Conservation (phyloP, 2,888 invertebrate genomes). For the Pyrgus malvae region DNA sequence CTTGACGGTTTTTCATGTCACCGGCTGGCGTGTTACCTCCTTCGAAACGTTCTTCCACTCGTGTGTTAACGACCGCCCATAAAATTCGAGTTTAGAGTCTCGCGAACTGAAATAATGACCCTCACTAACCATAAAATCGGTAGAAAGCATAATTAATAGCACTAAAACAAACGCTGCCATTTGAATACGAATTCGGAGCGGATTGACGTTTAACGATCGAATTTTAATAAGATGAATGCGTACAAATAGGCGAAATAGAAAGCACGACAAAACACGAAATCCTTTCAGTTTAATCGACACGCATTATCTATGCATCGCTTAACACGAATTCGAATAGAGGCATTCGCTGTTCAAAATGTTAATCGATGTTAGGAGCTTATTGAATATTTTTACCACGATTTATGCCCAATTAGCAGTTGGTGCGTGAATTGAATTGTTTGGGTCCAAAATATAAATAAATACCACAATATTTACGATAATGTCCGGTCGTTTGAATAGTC, state of each 20-base stretch:
- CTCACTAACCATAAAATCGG: slow-evolving; percentile 20
- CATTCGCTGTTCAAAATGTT: slow-evolving; percentile 67
- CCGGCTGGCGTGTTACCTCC: slow-evolving; percentile 62
- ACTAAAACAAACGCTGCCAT: slow-evolving; percentile 35
- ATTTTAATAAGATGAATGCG: slow-evolving; percentile 42
- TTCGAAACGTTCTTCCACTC: slow-evolving; percentile 47
- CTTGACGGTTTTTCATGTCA: slow-evolving; percentile 65
- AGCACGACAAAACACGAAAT: slow-evolving; percentile 49
- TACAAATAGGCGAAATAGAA: slow-evolving; percentile 36
- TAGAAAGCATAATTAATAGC: slow-evolving; percentile 27
- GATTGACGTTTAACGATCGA: slow-evolving; percentile 44
- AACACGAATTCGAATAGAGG: slow-evolving; percentile 70
- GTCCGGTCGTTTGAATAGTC: slow-evolving; percentile 70
- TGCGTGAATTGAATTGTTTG: slow-evolving; percentile 81
- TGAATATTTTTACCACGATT: slow-evolving; percentile 77
- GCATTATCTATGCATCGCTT: slow-evolving; percentile 66
- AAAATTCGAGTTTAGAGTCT: slow-evolving; percentile 25
- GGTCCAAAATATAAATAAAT: slow-evolving; percentile 77
- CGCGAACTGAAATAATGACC: slow-evolving; percentile 25
- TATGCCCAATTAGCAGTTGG: slow-evolving; percentile 77
- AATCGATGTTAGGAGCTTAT: slow-evolving; percentile 76
- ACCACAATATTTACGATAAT: slow-evolving; percentile 81
- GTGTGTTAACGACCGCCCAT: slow-evolving; percentile 50
- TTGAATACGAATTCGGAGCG: slow-evolving; percentile 49
- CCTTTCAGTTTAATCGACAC: slow-evolving; percentile 55